Percentiles rank a stretch among this genome's conserved stretches.
These are phyloP conservation scores for Drosophila sucinea DNA, from an alignment of 1,140 invertebrate genomes.

Conservation along the genomic window DNA sequence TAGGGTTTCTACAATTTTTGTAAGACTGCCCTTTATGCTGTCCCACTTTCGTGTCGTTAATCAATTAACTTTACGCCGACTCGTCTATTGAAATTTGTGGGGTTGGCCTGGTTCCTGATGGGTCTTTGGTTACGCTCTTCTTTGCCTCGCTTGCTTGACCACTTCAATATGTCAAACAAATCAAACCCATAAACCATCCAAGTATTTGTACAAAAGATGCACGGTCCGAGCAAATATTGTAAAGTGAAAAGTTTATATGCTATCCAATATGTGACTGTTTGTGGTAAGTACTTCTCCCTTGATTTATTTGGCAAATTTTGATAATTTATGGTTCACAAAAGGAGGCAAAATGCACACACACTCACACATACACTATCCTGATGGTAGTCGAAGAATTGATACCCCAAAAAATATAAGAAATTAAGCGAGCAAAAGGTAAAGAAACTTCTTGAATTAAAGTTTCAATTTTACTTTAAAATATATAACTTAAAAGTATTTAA, in stretches of 20 bases:
- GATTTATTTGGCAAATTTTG: constrained; percentile 72
- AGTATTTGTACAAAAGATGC: constrained; percentile 42
- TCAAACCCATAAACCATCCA: constrained; percentile 53
- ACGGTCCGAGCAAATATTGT: constrained; percentile 65
- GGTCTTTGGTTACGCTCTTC: constrained; percentile 51
- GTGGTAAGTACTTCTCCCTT: constrained; percentile 44
- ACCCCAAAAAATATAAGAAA: neutral
- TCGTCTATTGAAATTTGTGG: constrained; percentile 1
- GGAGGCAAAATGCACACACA: neutral
- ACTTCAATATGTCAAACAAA: constrained; percentile 79
- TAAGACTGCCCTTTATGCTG: neutral
- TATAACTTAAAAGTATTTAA: too few relatives aligned
- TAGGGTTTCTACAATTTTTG: constrained; percentile 30
- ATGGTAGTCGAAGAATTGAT: constrained; percentile 22
- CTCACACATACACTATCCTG: neutral
- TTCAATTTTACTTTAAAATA: too few relatives aligned
- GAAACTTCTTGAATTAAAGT: neutral
- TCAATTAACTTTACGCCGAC: constrained; percentile 72
- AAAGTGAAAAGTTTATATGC: constrained; percentile 75
- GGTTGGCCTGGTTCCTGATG: too few relatives aligned
- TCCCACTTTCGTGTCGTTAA: constrained; percentile 63
- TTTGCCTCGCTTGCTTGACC: constrained; percentile 56
- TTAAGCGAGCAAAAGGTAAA: too few relatives aligned
- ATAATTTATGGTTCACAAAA: constrained; percentile 61
- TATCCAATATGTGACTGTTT: constrained; percentile 56